Evolutionary conservation across 2,113 vertebrate species (phyloP).

Genomic region (Poeciliopsis prolifica): DNA sequence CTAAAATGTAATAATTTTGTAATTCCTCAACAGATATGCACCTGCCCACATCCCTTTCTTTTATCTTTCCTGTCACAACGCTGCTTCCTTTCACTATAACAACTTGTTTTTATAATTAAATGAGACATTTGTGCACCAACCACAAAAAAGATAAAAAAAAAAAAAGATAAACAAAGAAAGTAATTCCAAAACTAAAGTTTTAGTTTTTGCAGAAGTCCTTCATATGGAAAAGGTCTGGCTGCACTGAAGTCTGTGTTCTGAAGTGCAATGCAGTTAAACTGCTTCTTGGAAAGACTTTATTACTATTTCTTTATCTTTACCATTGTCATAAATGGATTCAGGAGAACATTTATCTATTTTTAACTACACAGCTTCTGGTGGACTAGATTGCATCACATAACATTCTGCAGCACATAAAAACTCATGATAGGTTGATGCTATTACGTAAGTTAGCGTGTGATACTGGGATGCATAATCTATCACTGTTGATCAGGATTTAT

Average conservation of each 20-base stretch:
- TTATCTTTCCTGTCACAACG: too few relatives aligned
- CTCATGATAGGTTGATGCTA: background rate
- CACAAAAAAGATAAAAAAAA: too few relatives aligned
- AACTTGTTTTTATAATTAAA: background rate
- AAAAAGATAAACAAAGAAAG: background rate
- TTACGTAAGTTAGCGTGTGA: background rate
- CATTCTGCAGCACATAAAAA: background rate
- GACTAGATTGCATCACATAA: background rate
- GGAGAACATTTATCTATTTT: background rate
- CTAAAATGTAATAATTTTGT: background rate
- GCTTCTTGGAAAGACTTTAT: background rate
- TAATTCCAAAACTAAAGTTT: background rate
- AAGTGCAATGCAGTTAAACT: background rate
- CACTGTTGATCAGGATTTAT: background rate
- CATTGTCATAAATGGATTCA: background rate
- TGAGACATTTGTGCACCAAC: background rate
- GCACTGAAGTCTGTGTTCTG: background rate
- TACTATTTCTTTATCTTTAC: background rate
- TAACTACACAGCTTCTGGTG: background rate
- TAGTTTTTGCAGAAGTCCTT: background rate
- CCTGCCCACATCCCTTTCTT: too few relatives aligned
- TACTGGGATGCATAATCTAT: background rate
- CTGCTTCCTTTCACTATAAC: too few relatives aligned
- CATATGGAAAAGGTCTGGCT: background rate
- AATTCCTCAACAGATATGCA: background rate